Evolutionary conservation across 2,113 vertebrate genomes (phyloP).

Genomic region (Cololabis saira): DNA sequence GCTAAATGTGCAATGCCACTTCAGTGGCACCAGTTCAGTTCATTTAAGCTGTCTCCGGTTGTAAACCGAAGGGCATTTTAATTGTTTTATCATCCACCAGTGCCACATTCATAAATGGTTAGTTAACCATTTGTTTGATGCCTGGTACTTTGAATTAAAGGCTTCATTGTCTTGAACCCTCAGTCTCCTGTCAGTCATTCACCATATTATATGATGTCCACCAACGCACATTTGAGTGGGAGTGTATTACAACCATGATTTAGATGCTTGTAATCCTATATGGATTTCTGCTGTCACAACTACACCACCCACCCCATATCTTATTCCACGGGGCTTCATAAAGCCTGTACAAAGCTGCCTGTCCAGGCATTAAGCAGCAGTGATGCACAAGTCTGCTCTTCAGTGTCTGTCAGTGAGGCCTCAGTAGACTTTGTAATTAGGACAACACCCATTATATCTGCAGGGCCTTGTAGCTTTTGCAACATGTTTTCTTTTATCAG

Average conservation of each 20-base stretch:
- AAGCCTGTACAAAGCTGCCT: conserved; percentile 53
- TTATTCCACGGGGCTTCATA: conserved; percentile 53
- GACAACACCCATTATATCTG: conserved; percentile 8
- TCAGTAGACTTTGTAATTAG: conserved; percentile 1
- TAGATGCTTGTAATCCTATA: conserved; percentile 60
- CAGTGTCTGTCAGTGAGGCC: conserved; percentile 27
- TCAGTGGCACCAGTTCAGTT: too few species aligned
- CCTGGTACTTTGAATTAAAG: conserved; percentile 70
- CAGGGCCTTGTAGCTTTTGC: conserved; percentile 4
- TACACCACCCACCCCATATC: conserved; percentile 39
- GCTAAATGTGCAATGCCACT: conserved; percentile 7
- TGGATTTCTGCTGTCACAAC: conserved; percentile 14
- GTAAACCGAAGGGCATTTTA: conserved; percentile 8
- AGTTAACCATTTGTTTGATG: conserved; percentile 56
- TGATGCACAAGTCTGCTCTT: conserved; percentile 32
- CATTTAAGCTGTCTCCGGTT: conserved; percentile 3
- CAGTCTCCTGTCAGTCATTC: conserved; percentile 68
- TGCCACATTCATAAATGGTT: conserved; percentile 37
- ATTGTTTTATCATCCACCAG: conserved; percentile 21
- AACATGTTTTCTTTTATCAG: conserved; percentile 17
- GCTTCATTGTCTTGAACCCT: conserved; percentile 48
- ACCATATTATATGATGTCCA: conserved; percentile 41
- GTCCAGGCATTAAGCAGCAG: conserved; percentile 36
- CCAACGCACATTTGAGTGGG: conserved; percentile 16
- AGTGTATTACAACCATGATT: conserved; percentile 58